Base-by-base conservation (phyloP, 2,113 vertebrate genomes). In the Ifrita kowaldi region DNA sequence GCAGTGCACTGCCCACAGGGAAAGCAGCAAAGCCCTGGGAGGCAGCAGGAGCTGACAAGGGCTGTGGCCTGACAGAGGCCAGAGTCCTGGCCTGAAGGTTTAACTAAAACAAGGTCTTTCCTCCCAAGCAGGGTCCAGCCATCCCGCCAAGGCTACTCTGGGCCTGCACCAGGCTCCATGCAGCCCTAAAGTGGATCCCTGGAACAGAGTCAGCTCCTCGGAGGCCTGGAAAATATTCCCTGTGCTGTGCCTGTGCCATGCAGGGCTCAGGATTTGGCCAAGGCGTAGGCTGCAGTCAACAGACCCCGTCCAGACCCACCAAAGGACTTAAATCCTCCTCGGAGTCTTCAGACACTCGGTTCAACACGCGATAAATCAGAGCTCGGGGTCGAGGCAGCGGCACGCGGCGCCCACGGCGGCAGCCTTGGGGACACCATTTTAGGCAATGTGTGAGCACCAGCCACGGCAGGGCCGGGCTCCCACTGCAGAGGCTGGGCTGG, bases 401-500 rank as follows among this genome's bases (percentile, higher is more conserved):
- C 62, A 33, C 17, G 1, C 1, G 18, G 89, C 9, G 1, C 4
- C 1, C 57, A 2, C 6, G 62, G 77, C 73, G 14, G 1, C 39
- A 5, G 93, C 53, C 2, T 1, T 2, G 87, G 79, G 50, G 95
- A 92, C 83, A 85, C 97, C 97, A 80, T 97, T 97, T 96, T 95
- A 96, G 97, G 97, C 92, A 97, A 96, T 90, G 80, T 44, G 76
- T 18, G 84, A 90, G 76, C 78, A 33, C 26, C 71, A 21, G 74
- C 1, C 53, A 18, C 1, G 2, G 46, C 68, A 37, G 3, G 15
- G 50, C 60, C 0, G 13, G 64, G 71, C 77, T 82, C 56, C 87
- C 49, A 1, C 53, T 10, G 5, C 80, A 4, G 21, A 5, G 67
- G 33, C 59, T 77, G 62, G 30, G 67, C 80, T 87, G 80, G 86